These are phyloP conservation scores for Dilophus febrilis DNA, from an alignment of 2,888 invertebrate genomes.

Conservation along the genomic window DNA sequence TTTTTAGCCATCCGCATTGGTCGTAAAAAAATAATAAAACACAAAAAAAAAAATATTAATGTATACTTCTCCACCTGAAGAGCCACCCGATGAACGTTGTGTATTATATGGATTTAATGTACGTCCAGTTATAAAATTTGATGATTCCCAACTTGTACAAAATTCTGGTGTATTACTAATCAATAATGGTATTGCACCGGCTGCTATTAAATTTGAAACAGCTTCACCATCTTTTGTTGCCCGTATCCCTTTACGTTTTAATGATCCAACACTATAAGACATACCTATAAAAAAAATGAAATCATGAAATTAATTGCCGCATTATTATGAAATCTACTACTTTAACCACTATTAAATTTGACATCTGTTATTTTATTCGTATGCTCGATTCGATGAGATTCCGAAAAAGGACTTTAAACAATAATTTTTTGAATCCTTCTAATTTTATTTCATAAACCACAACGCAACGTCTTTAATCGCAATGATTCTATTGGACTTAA, in stretches of 20 bases:
- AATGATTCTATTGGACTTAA: no score
- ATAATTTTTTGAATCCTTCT: no score
- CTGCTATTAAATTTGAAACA: constrained; percentile 41
- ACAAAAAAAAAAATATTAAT: not conserved
- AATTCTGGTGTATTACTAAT: constrained; percentile 78
- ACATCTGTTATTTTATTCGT: no score
- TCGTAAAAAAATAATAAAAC: not conserved
- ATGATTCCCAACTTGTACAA: constrained; percentile 76
- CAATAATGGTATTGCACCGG: constrained; percentile 66
- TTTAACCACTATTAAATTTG: no score
- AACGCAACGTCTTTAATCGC: no score
- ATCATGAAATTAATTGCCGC: no score
- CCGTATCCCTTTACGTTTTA: constrained; percentile 30
- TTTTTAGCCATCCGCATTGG: not conserved
- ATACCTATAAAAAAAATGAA: no score
- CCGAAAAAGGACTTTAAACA: no score
- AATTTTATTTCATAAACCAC: no score
- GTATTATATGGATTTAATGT: constrained; percentile 73
- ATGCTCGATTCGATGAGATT: no score
- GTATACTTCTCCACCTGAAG: constrained; percentile 71
- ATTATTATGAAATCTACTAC: no score
- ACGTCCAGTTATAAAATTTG: constrained; percentile 47
- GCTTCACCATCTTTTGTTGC: constrained; percentile 49
- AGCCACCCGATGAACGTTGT: constrained; percentile 61
- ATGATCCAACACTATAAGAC: constrained; percentile 50